Evolutionary conservation across 92 coral and sea anemone genomes (phyloP), one percentile per base, ranked within the genome.

Genomic region (Palythoa heliodiscus): DNA sequence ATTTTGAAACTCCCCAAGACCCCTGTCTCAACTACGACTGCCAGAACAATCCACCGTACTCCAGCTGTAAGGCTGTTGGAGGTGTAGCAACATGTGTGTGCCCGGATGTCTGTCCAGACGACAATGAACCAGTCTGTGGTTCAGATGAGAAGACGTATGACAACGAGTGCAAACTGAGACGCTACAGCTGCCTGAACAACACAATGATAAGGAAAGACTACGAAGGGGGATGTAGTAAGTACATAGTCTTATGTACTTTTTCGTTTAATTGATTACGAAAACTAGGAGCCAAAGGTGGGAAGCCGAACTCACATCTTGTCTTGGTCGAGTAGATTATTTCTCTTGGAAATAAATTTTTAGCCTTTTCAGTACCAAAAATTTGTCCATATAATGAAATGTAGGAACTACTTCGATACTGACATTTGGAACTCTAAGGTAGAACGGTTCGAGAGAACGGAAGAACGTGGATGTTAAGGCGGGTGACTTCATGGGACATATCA

Each of bases 11-110:
- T 63, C 22, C 19, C 24, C 77, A 73, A 77, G 82, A 77, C 54
- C 82, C 82, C 14, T 77, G 82, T 52, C 35, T 55, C 39, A 77
- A 55, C 70, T 77, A 54, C n/a, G 69, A 57, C 82, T 77, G 82
- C 82, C 50, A 40, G 77, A 77, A 53, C 39, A 40, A 16, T 29
- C 38, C 39, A 50, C 82, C 82, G 40, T 77, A 29, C 8, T 57
- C 82, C 61, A 55, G 70, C 16, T 77, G 82, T 57, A 35, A 77
- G 16, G 52, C 43, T 37, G 37, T 77, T 43, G 39, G 24, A 20
- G 82, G 40, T 5, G 70, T 20, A 57, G 70, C 82, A 57, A 57
- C 68, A 14, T 77, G 82, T 48, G 82, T 77, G 16, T 77, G 82
- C 37, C 69, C 70, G 10, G 82, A 77, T 15, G 60, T 37, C 39